Conservation (phyloP, 2,888 invertebrate species). For the Dorcus parallelipipedus region DNA sequence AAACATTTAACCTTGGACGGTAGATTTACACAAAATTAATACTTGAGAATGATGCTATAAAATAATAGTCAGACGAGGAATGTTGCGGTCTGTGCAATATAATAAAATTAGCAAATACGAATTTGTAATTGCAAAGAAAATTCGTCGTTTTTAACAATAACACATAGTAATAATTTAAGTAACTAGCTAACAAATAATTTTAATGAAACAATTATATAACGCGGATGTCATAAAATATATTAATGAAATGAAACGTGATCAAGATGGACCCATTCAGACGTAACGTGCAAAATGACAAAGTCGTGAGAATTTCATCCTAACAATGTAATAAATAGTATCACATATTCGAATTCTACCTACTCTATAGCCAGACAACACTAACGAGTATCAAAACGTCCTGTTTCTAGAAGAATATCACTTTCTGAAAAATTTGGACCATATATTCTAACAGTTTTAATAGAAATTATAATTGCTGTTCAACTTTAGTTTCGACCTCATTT, state of each 20-base stretch:
- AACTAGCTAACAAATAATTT: not conserved
- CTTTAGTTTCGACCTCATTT: not conserved
- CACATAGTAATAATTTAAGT: not conserved
- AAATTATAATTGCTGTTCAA: conserved; percentile 1
- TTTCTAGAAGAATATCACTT: conserved; percentile 3
- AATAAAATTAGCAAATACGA: not conserved
- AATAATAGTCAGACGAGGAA: not conserved
- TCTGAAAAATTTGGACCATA: conserved; percentile 1
- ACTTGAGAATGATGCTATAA: not conserved
- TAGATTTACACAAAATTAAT: conserved; percentile 1
- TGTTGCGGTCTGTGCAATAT: not conserved
- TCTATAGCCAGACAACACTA: conserved; percentile 1
- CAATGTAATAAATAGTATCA: conserved; percentile 3
- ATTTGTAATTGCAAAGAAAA: not conserved
- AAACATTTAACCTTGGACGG: conserved; percentile 8
- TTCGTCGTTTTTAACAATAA: not conserved
- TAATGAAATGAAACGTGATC: not conserved
- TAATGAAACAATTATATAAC: not conserved
- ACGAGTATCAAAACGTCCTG: conserved; percentile 1
- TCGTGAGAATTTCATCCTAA: conserved; percentile 1
- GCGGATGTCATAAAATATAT: not conserved
- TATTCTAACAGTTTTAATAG: conserved; percentile 1
- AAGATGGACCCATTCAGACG: not conserved
- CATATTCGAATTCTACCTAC: not conserved
- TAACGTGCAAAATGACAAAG: not conserved